These are phyloP conservation scores for Pherbina coryleti DNA, from an alignment of 2,888 invertebrate genomes.

Conservation along the genomic window DNA sequence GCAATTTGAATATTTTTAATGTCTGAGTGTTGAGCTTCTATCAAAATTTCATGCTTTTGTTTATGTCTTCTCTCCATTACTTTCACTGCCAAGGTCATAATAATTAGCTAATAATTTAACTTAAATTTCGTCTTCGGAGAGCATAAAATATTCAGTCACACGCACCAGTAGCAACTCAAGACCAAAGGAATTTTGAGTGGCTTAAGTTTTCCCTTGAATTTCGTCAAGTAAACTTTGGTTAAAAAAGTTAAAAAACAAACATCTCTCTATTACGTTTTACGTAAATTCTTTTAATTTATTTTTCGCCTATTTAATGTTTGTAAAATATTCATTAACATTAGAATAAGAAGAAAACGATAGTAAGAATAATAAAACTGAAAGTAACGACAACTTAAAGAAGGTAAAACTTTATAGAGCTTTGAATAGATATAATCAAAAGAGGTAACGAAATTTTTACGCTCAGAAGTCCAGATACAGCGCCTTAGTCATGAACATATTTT, in stretches of 20 bases:
- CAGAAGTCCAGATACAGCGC: not conserved
- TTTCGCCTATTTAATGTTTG: not conserved
- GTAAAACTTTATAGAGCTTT: not conserved
- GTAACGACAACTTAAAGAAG: not conserved
- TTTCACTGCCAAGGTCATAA: too few relatives aligned
- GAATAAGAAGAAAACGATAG: not conserved
- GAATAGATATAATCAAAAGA: not conserved
- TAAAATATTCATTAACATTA: conserved; percentile 2
- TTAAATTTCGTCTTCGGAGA: too few relatives aligned
- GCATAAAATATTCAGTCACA: not conserved
- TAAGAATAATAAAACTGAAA: conserved; percentile 21
- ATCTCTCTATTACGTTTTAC: conserved; percentile 27
- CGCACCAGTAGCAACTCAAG: not conserved
- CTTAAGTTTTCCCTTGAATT: not conserved
- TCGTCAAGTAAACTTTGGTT: not conserved
- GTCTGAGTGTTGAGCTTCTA: too few relatives aligned
- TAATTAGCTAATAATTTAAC: too few relatives aligned
- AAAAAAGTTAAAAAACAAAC: not conserved
- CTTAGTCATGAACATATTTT: not conserved
- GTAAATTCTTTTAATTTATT: conserved; percentile 34
- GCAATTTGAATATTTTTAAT: too few relatives aligned
- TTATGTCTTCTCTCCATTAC: too few relatives aligned
- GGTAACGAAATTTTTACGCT: not conserved
- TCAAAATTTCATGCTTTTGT: too few relatives aligned
- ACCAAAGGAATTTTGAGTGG: not conserved